Conservation (phyloP, 2,888 invertebrate species). For the Euclidia mi region DNA sequence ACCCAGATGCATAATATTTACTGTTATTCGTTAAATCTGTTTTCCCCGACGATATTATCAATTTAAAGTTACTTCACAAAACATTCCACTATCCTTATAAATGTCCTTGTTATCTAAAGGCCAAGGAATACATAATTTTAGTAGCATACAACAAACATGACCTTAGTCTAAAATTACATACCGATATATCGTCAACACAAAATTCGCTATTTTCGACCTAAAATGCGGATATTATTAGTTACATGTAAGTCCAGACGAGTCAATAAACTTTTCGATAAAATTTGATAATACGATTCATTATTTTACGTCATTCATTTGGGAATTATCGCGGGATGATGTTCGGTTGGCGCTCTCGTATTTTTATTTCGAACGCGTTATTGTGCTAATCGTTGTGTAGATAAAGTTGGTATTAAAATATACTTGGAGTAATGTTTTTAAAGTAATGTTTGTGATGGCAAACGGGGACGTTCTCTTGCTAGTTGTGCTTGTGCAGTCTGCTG, state of each 20-base stretch:
- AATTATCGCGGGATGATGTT: constrained; percentile 75
- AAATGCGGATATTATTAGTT: constrained; percentile 1
- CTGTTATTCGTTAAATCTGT: no score
- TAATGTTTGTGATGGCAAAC: constrained; percentile 58
- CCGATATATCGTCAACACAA: constrained; percentile 16
- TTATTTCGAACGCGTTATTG: constrained; percentile 65
- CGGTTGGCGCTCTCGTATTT: constrained; percentile 71
- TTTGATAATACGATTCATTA: constrained; percentile 44
- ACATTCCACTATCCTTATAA: constrained; percentile 10
- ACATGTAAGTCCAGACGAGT: constrained; percentile 40
- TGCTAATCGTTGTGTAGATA: constrained; percentile 25
- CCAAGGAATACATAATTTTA: constrained; percentile 19
- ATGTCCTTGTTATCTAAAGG: constrained; percentile 38
- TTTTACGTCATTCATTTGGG: constrained; percentile 60
- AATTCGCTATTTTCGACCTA: no score
- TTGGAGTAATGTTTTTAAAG: background rate
- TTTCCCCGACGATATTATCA: background rate
- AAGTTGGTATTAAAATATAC: background rate
- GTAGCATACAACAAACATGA: background rate
- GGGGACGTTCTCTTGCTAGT: constrained; percentile 52
- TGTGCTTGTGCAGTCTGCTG: constrained; percentile 49
- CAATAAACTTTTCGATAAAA: constrained; percentile 70
- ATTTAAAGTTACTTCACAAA: background rate
- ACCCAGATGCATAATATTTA: no score
- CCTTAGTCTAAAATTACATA: constrained; percentile 35